Base-by-base conservation (phyloP, 2,888 invertebrate species). In the Adelphocoris suturalis region DNA sequence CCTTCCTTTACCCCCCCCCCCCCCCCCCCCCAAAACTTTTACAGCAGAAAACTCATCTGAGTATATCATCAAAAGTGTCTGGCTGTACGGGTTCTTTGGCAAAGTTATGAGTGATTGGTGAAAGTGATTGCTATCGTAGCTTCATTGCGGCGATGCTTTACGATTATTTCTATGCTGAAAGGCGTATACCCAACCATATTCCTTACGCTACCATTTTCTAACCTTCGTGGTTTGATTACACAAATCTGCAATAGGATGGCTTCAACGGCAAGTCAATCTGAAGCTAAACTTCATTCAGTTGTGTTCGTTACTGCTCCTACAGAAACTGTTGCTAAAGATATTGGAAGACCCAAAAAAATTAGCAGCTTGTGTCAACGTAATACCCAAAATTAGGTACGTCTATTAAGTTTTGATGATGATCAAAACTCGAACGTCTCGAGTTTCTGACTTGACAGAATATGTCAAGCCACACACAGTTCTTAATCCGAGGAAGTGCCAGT, bases 351-450 rank as follows among this genome's bases (percentile, higher is more conserved):
- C 95, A 91, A 95, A 95, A 75, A 97, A 97, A 93, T 93, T 99
- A 76, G 99, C 98, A 0, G 99, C 99, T 0, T 99, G 99, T 94
- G 98, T 99, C 0, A 99, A 99, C 93, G 97, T 99, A 78, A 95
- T 99, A 90, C 75, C 68, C 14, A 28, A 48, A 48, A 46, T 86
- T n/a, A n/a, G n/a, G n/a, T 23, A 86, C 76, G 47, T 86, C 86
- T 0, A 95, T 95, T 68, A 98, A 94, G 95, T 96, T 91, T 92
- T 96, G 80, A 92, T 96, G 94, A 97, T 98, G 96, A 97, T 98
- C 80, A 99, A 99, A 94, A 98, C 98, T 0, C 95, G 97, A 91
- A 97, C 97, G 14, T 95, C 95, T 0, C 95, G 95, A 92, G 94
- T 98, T n/a, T 95, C 96, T 91, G 96, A 96, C 90, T 93, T 98